Conservation (phyloP, 2,797 vertebrate species). For the Apogon hyalosoma region DNA sequence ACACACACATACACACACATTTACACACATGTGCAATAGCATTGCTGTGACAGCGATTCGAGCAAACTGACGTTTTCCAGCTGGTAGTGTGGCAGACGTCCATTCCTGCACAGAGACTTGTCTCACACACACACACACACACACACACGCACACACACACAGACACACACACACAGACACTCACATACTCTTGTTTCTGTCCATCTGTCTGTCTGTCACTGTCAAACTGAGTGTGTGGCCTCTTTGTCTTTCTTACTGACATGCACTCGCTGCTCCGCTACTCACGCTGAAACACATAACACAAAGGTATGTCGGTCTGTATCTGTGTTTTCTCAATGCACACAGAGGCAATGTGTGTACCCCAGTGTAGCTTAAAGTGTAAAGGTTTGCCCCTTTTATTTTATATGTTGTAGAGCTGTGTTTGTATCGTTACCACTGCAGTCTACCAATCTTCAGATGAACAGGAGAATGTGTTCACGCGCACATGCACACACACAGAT, state of each 20-base stretch:
- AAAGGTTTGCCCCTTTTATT: slow-evolving; percentile 14
- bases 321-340: slow-evolving; percentile 6
- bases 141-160: no score
- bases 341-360: slow-evolving; percentile 1
- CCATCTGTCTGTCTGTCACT: slow-evolving; percentile 70
- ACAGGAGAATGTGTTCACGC: slow-evolving; percentile 50
- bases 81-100: slow-evolving; percentile 72
- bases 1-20: slow-evolving; percentile 20
- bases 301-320: slow-evolving; percentile 13
- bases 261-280: slow-evolving; percentile 18
- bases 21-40: slow-evolving; percentile 27
- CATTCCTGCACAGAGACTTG: slow-evolving; percentile 38
- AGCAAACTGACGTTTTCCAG: slow-evolving; percentile 75
- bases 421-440: slow-evolving; percentile 40
- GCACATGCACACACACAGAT: slow-evolving; percentile 42
- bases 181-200: slow-evolving; percentile 38
- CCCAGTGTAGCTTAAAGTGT: slow-evolving; percentile 4
- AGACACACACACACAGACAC: no score
- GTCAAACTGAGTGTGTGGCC: slow-evolving; percentile 50
- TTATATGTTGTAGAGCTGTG: slow-evolving; percentile 2
- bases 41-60: slow-evolving; percentile 65
- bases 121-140: slow-evolving; percentile 22
- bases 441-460: slow-evolving; percentile 66
- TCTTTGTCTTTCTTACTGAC: slow-evolving; percentile 64
- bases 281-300: slow-evolving; percentile 28